Conservation (phyloP, 35 echinoderm and acorn worm species). For the Ophioderma brevispina region DNA sequence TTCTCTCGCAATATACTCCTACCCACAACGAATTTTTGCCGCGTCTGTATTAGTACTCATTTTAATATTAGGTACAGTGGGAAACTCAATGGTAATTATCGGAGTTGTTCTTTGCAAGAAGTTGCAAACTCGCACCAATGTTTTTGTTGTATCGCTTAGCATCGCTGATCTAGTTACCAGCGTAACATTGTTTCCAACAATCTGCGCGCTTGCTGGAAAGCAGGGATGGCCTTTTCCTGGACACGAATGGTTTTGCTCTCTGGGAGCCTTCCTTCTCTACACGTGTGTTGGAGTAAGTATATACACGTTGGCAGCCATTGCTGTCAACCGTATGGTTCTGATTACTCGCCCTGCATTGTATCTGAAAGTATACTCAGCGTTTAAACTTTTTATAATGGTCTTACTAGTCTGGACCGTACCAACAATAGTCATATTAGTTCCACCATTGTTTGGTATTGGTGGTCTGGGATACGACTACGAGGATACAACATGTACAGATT, state of each 20-base stretch:
- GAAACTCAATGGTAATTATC: constrained; percentile 35
- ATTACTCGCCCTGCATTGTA: not conserved
- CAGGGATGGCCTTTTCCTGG: not conserved
- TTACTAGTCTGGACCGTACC: not conserved
- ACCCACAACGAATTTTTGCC: not conserved
- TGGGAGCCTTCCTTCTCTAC: not conserved
- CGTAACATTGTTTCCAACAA: not conserved
- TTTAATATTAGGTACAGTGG: constrained; percentile 26
- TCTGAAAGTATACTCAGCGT: not conserved
- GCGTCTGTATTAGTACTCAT: not conserved
- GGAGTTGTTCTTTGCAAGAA: not conserved
- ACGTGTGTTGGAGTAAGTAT: not conserved
- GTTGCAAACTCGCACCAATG: not conserved
- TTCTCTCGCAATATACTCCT: not conserved
- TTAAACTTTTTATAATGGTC: not conserved
- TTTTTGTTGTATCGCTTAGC: not conserved
- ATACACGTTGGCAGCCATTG: not conserved
- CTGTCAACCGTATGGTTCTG: not conserved
- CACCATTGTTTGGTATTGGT: not conserved
- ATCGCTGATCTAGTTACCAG: not conserved
- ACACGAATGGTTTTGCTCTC: not conserved
- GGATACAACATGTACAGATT: not conserved
- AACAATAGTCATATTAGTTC: not conserved
- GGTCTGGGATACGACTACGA: not conserved
- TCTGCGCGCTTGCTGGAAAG: not conserved